Base-by-base conservation (phyloP, 2,797 vertebrate species). In the Spondyliosoma cantharus region DNA sequence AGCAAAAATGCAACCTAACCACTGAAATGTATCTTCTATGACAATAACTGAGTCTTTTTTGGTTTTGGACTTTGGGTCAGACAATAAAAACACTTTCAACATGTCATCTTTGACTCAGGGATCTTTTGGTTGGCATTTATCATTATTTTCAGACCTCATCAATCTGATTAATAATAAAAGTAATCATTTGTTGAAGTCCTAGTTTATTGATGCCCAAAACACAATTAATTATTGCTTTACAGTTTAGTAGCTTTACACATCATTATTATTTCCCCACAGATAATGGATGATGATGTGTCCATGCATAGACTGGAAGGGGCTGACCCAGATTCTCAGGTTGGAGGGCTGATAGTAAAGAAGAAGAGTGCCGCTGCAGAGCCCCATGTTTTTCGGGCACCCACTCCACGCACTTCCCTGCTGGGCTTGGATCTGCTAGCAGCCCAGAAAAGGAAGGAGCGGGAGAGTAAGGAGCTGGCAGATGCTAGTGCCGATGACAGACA, bases 381-480 rank as follows among this genome's bases (percentile, higher is more conserved):
- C 62, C 98, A 99, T 59, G 93, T 99, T 62, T 99, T 99, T 81
- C 96, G 97, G 80, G 96, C 96, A 0, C 98, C 98, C 0, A 96
- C 98, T 3, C 98, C 98, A 0, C 96, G 97, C 60, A 95, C 95
- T 11, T 99, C 98, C 5, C 73, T 99, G 67, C 90, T 99, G 71
- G 97, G 98, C 16, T 93, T 99, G 76, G 97, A 99, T 88, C 89
- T 97, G 43, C 83, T 99, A 82, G 98, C 98, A 9, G 97, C 97
- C 3, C 96, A 97, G 92, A 99, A 99, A 80, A 95, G 98, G 67
- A 97, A 96, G 87, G 97, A 99, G 66, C 95, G 96, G 2, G 97
- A 97, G 75, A 93, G 84, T 59, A 95, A 95, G 68, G 96, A 96
- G 16, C 89, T 93, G 61, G 88, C 93, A 49, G 95, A 96, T 63